Evolutionary conservation across 2,113 vertebrate species (phyloP), one percentile per base, ranked within the genome.

Genomic region (Nyctereutes procyonoides): DNA sequence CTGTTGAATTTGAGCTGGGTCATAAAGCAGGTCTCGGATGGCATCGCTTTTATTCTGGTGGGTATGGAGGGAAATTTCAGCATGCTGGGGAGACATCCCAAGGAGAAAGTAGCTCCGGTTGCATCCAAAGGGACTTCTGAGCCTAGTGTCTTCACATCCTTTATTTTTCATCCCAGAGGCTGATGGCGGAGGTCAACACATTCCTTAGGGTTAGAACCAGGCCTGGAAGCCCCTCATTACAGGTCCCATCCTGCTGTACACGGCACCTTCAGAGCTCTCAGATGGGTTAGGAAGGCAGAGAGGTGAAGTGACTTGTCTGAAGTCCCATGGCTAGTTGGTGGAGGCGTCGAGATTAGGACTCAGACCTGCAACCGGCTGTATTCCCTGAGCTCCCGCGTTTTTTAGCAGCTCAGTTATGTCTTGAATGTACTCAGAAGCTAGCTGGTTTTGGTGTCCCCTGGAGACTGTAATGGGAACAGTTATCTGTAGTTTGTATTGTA

Each of bases 361-460:
- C 65, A 88, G 26, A 56, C 48, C 56, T 32, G 8, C 13, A 35
- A 16, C 0, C 0, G 16, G 55, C 38, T 22, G 4, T 51, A 5
- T 82, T 90, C 76, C 15, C 58, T 43, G 53, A 97, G 62, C 56
- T 79, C 22, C 43, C 62, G 43, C 80, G 67, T 56, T 24, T 65
- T 55, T 58, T 30, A 48, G 28, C 56, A 90, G 73, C 5, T n/a
- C 74, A 58, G 3, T 69, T 91, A 71, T 55, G 8, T 84, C 32
- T 93, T 55, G 53, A 81, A 84, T 48, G 79, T 89, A 85, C 48
- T 94, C 58, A 67, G 74, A 93, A 74, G 43, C 12, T 38, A 84
- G 84, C 67, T 87, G 38, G 73, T 93, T 30, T 76, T 62, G 56
- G 19, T 30, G 51, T 73, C 90, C 73, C 79, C 30, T 32, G 80